Conservation (phyloP, 2,113 vertebrate species). For the Macrotus californicus region DNA sequence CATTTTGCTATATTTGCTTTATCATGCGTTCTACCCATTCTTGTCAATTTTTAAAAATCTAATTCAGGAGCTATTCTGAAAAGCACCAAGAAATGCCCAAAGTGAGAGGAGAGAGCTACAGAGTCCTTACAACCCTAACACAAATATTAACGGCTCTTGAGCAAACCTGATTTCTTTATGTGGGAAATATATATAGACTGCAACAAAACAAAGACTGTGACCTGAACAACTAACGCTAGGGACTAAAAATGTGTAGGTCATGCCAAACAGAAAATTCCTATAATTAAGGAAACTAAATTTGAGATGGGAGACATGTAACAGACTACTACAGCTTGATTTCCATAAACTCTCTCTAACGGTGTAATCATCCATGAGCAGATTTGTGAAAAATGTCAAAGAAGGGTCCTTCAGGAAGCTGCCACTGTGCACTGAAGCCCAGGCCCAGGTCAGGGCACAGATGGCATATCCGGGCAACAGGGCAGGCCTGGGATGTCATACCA, state of each 20-base stretch:
- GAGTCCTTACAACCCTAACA: background rate
- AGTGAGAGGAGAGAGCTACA: background rate
- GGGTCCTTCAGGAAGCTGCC: background rate
- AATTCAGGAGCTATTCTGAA: slow-evolving; percentile 23
- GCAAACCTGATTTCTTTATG: background rate
- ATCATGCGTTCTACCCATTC: background rate
- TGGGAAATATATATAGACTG: background rate
- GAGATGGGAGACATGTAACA: background rate
- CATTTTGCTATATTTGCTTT: background rate
- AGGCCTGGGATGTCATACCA: slow-evolving; percentile 84
- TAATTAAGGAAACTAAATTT: slow-evolving; percentile 12
- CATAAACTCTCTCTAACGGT: background rate
- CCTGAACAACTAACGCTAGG: background rate
- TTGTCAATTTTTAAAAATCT: background rate
- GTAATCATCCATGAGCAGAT: background rate
- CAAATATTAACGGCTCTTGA: background rate
- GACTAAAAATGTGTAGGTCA: background rate
- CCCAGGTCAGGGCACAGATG: background rate
- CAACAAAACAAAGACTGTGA: background rate
- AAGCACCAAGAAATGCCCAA: background rate
- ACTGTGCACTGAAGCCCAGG: background rate
- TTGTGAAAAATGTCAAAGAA: background rate
- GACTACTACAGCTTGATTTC: background rate
- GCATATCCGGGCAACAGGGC: background rate
- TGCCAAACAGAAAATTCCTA: background rate